Evolutionary conservation across 2,888 invertebrate species (phyloP).

Genomic region (Artemia sinica): DNA sequence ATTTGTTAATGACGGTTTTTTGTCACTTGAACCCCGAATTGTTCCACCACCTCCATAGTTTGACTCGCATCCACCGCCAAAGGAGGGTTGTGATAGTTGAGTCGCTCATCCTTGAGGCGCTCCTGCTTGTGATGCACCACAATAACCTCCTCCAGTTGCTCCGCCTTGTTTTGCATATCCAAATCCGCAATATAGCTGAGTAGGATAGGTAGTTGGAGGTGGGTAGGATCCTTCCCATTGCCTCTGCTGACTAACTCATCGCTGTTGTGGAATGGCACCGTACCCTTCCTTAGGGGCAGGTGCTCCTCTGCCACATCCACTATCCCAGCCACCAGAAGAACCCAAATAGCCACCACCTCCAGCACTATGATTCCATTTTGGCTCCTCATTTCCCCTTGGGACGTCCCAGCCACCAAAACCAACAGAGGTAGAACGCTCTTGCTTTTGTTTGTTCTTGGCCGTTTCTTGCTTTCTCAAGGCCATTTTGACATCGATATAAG

Average conservation of each 20-base stretch:
- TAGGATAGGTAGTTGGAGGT: neutral
- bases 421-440: no score
- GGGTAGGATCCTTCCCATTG: slow-evolving; percentile 2
- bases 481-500: no score
- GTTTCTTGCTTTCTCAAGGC: no score
- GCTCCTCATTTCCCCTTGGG: no score
- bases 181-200: neutral
- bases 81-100: neutral
- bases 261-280: neutral
- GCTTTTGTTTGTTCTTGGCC: no score
- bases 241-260: neutral
- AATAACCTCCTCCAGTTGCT: neutral
- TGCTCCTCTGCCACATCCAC: no score
- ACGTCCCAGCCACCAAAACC: no score
- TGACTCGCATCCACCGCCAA: neutral
- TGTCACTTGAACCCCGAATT: no score
- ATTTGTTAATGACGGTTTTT: no score
- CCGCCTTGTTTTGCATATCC: neutral
- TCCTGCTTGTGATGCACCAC: neutral
- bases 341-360: no score
- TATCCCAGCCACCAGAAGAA: no score
- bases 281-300: neutral
- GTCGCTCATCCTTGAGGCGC: neutral
- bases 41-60: neutral
- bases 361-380: no score